Evolutionary conservation across 1,140 invertebrate species (phyloP).

Genomic region (Hyposmocoma kahamanoa): DNA sequence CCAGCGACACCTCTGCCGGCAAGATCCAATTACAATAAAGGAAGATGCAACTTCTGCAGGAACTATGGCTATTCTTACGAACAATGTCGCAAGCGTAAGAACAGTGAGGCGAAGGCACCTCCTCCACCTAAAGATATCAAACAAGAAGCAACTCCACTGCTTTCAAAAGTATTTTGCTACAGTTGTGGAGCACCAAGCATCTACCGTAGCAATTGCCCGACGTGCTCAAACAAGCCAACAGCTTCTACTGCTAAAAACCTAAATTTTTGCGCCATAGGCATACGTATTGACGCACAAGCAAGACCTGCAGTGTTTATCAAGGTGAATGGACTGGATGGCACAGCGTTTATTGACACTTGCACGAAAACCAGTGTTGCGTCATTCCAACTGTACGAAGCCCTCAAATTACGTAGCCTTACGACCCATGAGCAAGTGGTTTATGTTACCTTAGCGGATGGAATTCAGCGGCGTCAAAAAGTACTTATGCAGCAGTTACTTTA

Average conservation of each 20-base stretch:
- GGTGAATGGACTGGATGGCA: background rate
- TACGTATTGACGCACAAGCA: background rate
- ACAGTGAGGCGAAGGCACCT: background rate
- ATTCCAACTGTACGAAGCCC: background rate
- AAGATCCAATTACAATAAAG: background rate
- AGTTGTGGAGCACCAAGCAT: background rate
- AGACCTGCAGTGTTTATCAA: background rate
- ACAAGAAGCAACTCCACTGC: background rate
- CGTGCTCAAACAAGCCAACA: background rate
- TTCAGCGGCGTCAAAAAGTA: background rate
- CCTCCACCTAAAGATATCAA: background rate
- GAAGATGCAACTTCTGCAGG: background rate
- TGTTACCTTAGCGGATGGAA: constrained; percentile 2
- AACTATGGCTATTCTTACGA: background rate
- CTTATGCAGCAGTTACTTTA: background rate
- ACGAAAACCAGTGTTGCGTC: constrained; percentile 2
- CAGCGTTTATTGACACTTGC: background rate
- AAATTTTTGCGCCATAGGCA: background rate
- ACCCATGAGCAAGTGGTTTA: background rate
- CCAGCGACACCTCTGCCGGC: background rate
- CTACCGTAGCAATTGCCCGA: background rate
- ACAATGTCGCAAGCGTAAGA: background rate
- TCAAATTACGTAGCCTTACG: background rate
- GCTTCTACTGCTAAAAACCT: background rate
- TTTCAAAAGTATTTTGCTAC: background rate